These are phyloP conservation scores for Cheilosia vernalis DNA, from an alignment of 2,888 invertebrate species.

Conservation along the genomic window DNA sequence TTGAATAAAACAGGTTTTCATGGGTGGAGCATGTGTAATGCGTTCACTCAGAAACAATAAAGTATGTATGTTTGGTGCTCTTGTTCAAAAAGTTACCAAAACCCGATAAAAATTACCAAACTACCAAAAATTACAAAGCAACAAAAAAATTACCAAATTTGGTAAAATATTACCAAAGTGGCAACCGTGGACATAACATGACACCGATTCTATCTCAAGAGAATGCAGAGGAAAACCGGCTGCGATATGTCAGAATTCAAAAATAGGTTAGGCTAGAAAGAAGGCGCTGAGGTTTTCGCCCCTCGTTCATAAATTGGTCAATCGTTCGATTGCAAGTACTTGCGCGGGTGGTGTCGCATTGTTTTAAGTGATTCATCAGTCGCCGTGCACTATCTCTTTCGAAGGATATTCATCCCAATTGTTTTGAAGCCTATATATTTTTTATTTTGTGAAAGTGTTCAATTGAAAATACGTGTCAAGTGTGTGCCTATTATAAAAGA, in stretches of 20 bases:
- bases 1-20: no score
- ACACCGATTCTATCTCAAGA: slow-evolving; percentile 19
- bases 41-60: no score
- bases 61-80: no score
- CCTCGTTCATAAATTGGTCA: slow-evolving; percentile 63
- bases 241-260: slow-evolving; percentile 71
- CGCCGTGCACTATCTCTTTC: slow-evolving; percentile 43
- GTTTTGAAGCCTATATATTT: slow-evolving; percentile 15
- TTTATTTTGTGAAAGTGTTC: slow-evolving; percentile 16
- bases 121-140: no score
- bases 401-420: slow-evolving; percentile 24
- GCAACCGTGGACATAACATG: no score
- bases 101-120: no score
- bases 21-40: no score
- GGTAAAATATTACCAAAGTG: no score
- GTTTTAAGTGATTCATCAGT: slow-evolving; percentile 59
- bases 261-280: slow-evolving; percentile 70
- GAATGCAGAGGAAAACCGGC: slow-evolving; percentile 61
- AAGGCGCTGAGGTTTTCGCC: slow-evolving; percentile 46
- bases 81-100: no score
- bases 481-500: slow-evolving; percentile 66
- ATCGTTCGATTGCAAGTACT: slow-evolving; percentile 56
- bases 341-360: slow-evolving; percentile 53
- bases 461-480: slow-evolving; percentile 20
- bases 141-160: no score